Conservation (phyloP, 2,888 invertebrate species). For the Temnothorax rugatulus region DNA sequence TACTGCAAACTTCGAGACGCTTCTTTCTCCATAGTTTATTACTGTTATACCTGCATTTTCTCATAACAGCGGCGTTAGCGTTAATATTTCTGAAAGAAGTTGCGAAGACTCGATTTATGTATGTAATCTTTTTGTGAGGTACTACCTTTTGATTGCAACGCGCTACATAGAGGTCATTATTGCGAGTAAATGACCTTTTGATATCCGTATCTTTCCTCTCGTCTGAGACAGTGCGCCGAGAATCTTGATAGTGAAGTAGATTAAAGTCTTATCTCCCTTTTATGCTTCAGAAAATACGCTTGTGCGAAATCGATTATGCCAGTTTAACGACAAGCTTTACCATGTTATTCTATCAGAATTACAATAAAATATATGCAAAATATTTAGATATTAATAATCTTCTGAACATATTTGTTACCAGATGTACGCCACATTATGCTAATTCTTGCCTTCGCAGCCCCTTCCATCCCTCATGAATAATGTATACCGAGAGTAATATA, state of each 20-base stretch:
- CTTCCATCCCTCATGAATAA: constrained; percentile 29
- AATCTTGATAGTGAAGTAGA: constrained; percentile 43
- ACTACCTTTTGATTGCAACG: constrained; percentile 7
- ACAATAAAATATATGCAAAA: not conserved
- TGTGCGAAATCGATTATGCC: constrained; percentile 37
- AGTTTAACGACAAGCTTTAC: constrained; percentile 15
- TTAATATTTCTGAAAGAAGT: constrained; percentile 35
- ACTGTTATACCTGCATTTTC: not conserved
- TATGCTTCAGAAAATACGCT: constrained; percentile 25
- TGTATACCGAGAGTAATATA: constrained; percentile 21
- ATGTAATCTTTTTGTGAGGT: constrained; percentile 21
- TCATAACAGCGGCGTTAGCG: constrained; percentile 42
- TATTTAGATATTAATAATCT: constrained; percentile 20
- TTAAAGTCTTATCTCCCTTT: constrained; percentile 30
- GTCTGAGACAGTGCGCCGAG: constrained; percentile 8
- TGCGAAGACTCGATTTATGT: constrained; percentile 44
- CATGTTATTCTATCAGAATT: constrained; percentile 9
- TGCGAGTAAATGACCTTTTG: constrained; percentile 44
- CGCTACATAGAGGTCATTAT: constrained; percentile 30
- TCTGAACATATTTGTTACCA: constrained; percentile 2
- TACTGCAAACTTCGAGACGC: constrained; percentile 12
- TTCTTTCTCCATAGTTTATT: constrained; percentile 4
- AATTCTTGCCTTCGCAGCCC: constrained; percentile 12
- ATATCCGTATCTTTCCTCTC: constrained; percentile 20
- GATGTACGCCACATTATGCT: constrained; percentile 29